Conservation (phyloP, 2,888 invertebrate species). For the Aphodius sticticus region DNA sequence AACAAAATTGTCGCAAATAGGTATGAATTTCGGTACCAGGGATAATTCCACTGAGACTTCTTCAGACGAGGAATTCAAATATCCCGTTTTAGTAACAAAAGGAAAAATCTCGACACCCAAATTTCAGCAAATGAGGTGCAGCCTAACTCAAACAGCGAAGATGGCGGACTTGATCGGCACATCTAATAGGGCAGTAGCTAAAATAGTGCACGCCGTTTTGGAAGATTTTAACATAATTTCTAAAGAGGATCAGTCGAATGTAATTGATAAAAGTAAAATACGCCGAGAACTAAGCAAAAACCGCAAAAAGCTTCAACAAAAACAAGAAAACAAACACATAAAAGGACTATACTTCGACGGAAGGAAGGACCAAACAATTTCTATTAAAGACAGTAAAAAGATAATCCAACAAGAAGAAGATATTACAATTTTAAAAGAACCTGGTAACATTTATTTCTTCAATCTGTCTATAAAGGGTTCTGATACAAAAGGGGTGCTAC, state of each 20-base stretch:
- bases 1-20: too few relatives aligned
- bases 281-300: neutral
- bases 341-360: constrained; percentile 4
- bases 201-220: neutral
- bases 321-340: neutral
- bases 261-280: constrained; percentile 4
- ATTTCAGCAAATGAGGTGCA: too few relatives aligned
- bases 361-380: neutral
- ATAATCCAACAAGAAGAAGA: neutral
- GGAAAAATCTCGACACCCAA: too few relatives aligned
- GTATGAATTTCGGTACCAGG: too few relatives aligned
- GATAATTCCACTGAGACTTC: too few relatives aligned
- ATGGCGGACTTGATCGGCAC: too few relatives aligned
- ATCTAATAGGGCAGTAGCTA: neutral
- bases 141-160: too few relatives aligned
- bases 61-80: too few relatives aligned
- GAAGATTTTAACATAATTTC: neutral
- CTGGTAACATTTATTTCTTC: neutral
- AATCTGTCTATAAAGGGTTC: neutral
- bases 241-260: neutral
- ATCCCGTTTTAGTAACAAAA: too few relatives aligned
- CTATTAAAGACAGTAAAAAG: neutral
- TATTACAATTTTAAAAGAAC: neutral
- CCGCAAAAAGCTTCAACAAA: neutral
- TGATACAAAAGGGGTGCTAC: neutral